Base-by-base conservation (phyloP, 2,888 invertebrate species). In the Torymus aiolomorphi region DNA sequence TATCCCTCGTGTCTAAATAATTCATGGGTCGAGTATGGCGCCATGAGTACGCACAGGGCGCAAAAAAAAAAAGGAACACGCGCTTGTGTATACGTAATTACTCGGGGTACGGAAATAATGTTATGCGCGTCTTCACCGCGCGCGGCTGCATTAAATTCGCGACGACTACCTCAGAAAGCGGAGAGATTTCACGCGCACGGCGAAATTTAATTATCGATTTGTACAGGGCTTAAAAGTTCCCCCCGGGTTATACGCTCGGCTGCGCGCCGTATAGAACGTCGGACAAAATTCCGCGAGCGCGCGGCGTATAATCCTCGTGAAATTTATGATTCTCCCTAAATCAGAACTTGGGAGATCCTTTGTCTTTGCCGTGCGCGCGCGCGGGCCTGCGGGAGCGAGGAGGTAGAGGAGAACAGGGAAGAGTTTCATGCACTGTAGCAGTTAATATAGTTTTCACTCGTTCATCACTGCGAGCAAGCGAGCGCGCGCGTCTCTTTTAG, bases 21-120 rank as follows among this genome's bases (percentile, higher is more conserved):
- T 84, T 81, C 83, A 83, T 82, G 83, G 83, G 86, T 85, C 85
- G 61, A 8, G 61, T n/a, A 78, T 69, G 69, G 77, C 66, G 11
- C 67, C 49, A 62, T 73, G 65, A 52, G 24, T 54, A 12, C 10
- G 42, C 18, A 18, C 4, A 52, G 14, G n/a, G n/a, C 2, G 8
- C 54, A 54, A 54, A 54, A 24, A 51, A 12, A 65, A 13, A 54
- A 66, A 31, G n/a, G 13, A 13, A 12, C 12, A 20, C 20, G 20
- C 20, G 20, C 20, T 20, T 20, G 2, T 20, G 20, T 20, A 20
- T 20, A 20, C 20, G 8, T 42, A 42, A 42, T 42, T 42, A 42
- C 42, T 42, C 8, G 8, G 8, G 8, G 8, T 5, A 10, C 8
- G 8, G 42, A 5, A 42, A 42, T 42, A 42, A 42, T 42, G 4